These are phyloP conservation scores for Chaenogobius annularis DNA, from an alignment of 2,113 vertebrate species.

Conservation along the genomic window DNA sequence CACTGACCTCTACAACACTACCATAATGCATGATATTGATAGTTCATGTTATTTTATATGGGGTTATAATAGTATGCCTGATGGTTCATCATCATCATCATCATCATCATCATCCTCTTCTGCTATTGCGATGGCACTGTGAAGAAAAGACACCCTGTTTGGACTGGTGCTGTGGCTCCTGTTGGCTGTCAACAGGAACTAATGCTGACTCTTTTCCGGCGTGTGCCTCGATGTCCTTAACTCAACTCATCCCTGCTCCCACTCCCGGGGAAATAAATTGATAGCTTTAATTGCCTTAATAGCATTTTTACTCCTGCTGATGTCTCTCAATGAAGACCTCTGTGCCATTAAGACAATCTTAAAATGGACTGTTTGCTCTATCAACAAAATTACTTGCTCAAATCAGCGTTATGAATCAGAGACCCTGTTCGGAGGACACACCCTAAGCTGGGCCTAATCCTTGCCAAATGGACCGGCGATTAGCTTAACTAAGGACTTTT, in stretches of 20 bases:
- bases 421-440: slow-evolving; percentile 58
- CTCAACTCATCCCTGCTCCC: slow-evolving; percentile 30
- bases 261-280: slow-evolving; percentile 30
- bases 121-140: not conserved
- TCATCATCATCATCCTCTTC: not conserved
- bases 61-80: too few species aligned
- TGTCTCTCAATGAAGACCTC: slow-evolving; percentile 51
- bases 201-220: slow-evolving; percentile 21
- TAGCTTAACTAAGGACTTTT: slow-evolving; percentile 71
- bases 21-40: not conserved
- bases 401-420: slow-evolving; percentile 72
- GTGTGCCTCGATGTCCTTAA: slow-evolving; percentile 38
- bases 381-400: slow-evolving; percentile 64
- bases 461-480: slow-evolving; percentile 73
- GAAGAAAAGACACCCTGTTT: not conserved
- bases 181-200: slow-evolving; percentile 50
- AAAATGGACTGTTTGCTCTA: slow-evolving; percentile 53
- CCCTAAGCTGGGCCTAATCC: slow-evolving; percentile 65
- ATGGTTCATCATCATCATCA: too few species aligned
- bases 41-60: too few species aligned
- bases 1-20: not conserved
- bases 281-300: slow-evolving; percentile 61
- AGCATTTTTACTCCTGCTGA: slow-evolving; percentile 57
- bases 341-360: slow-evolving; percentile 61
- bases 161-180: slow-evolving; percentile 50